A percentile compares a stretch with the other conserved stretches of the same genome.
These are phyloP conservation scores for Brachylomia viminalis DNA, from an alignment of 2,888 invertebrate species.

Conservation along the genomic window DNA sequence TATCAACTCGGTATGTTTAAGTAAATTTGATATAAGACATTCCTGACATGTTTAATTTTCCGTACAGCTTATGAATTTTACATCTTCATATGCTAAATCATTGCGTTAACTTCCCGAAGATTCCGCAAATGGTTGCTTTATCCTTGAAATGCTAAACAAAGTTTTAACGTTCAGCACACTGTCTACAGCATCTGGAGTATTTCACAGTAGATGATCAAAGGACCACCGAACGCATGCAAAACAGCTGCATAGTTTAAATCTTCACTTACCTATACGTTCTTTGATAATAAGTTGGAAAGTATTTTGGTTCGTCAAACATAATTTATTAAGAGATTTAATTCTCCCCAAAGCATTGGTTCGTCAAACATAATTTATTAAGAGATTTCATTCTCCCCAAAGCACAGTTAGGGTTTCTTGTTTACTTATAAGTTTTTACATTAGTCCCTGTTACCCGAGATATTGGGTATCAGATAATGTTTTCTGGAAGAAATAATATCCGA, in stretches of 20 bases:
- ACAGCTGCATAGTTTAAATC: constrained; percentile 41
- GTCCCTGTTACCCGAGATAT: constrained; percentile 44
- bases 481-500: constrained; percentile 47
- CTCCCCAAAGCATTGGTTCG: too few species aligned
- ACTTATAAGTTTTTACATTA: constrained; percentile 43
- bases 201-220: constrained; percentile 51
- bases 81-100: constrained; percentile 44
- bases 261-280: not conserved
- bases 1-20: too few species aligned
- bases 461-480: constrained; percentile 39
- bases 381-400: not conserved
- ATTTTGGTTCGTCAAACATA: not conserved
- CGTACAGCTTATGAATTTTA: constrained; percentile 28
- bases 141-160: constrained; percentile 62
- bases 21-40: not conserved
- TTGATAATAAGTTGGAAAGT: not conserved
- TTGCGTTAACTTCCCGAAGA: constrained; percentile 46
- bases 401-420: constrained; percentile 29
- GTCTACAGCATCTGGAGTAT: constrained; percentile 37
- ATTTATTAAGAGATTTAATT: constrained; percentile 6
- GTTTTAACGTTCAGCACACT: constrained; percentile 55
- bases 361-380: constrained; percentile 9
- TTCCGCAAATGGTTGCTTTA: constrained; percentile 62
- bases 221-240: constrained; percentile 29
- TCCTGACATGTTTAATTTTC: constrained; percentile 1